Evolutionary conservation across 2,888 invertebrate species (phyloP).

Genomic region (Willowsia nigromaculata): DNA sequence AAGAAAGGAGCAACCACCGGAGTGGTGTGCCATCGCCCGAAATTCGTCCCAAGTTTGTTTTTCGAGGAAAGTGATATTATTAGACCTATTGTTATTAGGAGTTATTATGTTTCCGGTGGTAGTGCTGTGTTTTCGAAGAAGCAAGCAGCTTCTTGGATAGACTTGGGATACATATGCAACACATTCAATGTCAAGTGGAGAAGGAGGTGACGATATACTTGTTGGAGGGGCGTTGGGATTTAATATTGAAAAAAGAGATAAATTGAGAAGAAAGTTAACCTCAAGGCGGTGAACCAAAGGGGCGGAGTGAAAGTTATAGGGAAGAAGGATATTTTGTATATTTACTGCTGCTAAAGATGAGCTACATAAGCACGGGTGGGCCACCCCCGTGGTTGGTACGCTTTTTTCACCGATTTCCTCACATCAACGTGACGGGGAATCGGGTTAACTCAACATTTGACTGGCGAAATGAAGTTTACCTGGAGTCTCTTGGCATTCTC

Average conservation of each 20-base stretch:
- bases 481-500: slow-evolving; percentile 96
- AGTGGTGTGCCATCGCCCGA: neutral
- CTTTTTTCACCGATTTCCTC: slow-evolving; percentile 76
- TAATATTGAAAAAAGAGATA: slow-evolving; percentile 12
- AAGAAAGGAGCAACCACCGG: neutral
- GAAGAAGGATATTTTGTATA: neutral
- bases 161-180: neutral
- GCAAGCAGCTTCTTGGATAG: neutral
- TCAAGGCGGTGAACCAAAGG: neutral
- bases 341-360: slow-evolving; percentile 47
- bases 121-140: slow-evolving; percentile 2
- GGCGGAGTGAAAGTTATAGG: slow-evolving; percentile 12
- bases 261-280: slow-evolving; percentile 1
- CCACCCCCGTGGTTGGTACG: slow-evolving; percentile 76
- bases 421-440: slow-evolving; percentile 81
- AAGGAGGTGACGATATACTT: neutral
- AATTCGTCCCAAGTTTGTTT: neutral
- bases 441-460: slow-evolving; percentile 95
- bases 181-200: neutral
- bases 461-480: slow-evolving; percentile 92
- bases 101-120: slow-evolving; percentile 30
- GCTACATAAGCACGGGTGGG: slow-evolving; percentile 54
- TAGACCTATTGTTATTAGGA: slow-evolving; percentile 13
- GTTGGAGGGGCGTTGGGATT: neutral
- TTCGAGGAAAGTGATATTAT: slow-evolving; percentile 27